Evolutionary conservation across 2,888 invertebrate species (phyloP).

Genomic region (Tineola bisselliella): DNA sequence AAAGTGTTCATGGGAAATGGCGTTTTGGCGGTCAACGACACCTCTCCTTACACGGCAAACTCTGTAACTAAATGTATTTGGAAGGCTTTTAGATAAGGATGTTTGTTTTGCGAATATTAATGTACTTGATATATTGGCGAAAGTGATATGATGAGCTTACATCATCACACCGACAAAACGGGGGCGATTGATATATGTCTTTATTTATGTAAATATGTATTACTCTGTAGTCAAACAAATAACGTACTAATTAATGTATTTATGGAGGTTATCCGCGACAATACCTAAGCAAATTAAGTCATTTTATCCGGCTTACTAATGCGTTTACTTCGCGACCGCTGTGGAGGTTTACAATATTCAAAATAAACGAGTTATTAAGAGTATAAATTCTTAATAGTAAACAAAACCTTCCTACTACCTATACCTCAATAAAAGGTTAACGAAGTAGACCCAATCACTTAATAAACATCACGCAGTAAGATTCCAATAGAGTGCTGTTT

Average conservation of each 20-base stretch:
- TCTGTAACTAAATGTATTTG: not conserved
- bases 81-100: not conserved
- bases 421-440: not conserved
- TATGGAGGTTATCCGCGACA: too few species aligned
- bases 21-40: slow-evolving; percentile 32
- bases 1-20: slow-evolving; percentile 13
- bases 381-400: too few species aligned
- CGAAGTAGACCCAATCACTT: not conserved
- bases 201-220: too few species aligned
- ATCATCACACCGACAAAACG: too few species aligned
- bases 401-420: too few species aligned
- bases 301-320: too few species aligned
- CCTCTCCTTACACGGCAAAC: not conserved
- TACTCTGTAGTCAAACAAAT: too few species aligned
- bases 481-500: slow-evolving; percentile 50
- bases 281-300: too few species aligned
- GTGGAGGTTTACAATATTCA: not conserved
- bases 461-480: slow-evolving; percentile 33
- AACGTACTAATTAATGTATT: too few species aligned
- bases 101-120: not conserved
- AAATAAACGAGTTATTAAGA: too few species aligned
- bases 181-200: too few species aligned
- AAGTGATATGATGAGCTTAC: not conserved
- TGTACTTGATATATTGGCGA: not conserved
- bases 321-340: too few species aligned